A percentile compares a stretch with the other conserved stretches of the same genome.
Evolutionary conservation across 1,140 invertebrate species (phyloP).

Genomic region (Camponotus floridanus): DNA sequence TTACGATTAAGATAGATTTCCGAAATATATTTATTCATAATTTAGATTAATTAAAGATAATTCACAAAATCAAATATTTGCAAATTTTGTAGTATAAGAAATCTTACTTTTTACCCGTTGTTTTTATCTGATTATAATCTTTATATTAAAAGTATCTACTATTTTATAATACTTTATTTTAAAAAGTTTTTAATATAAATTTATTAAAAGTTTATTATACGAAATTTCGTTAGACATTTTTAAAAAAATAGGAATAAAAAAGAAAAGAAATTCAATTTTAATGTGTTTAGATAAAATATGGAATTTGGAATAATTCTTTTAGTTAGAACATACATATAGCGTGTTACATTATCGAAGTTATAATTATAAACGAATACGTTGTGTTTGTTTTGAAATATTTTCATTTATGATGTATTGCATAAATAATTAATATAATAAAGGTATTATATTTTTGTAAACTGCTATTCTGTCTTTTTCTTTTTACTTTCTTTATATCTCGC

Average conservation of each 20-base stretch:
- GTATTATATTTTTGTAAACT: conserved; percentile 14
- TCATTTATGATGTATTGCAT: background rate
- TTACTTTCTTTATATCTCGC: background rate
- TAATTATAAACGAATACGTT: background rate
- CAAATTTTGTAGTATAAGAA: conserved; percentile 18
- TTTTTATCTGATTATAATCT: background rate
- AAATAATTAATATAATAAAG: conserved; percentile 39
- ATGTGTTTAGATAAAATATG: conserved; percentile 38
- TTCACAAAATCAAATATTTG: conserved; percentile 34
- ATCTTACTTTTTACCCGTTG: conserved; percentile 15
- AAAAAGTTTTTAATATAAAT: background rate
- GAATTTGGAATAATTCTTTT: background rate
- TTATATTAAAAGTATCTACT: conserved; percentile 2
- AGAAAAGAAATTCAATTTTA: background rate
- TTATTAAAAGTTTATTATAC: conserved; percentile 17
- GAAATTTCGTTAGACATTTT: background rate
- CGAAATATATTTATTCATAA: conserved; percentile 10
- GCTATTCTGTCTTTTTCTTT: background rate
- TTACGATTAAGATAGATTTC: background rate
- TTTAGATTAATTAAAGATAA: background rate
- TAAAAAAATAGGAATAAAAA: background rate
- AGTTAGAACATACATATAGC: background rate
- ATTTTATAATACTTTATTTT: conserved; percentile 7
- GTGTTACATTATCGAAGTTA: background rate
- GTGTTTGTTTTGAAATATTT: background rate